Conservation (phyloP, 2,113 vertebrate species). For the Prochilodus magdalenae region DNA sequence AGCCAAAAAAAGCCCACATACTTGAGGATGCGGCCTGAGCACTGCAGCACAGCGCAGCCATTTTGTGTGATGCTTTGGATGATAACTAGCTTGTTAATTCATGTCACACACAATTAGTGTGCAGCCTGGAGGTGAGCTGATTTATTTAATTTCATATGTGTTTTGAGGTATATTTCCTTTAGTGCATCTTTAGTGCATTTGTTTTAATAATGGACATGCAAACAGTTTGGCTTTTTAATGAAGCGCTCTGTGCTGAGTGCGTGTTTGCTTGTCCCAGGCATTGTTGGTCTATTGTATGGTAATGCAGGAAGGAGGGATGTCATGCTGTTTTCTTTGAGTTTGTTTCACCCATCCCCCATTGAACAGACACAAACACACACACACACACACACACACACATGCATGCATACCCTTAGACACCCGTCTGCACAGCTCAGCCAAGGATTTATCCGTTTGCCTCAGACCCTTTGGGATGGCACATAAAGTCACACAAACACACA, state of each 20-base stretch:
- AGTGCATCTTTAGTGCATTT: background rate
- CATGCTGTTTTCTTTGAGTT: slow-evolving; percentile 11
- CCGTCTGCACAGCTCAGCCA: slow-evolving; percentile 37
- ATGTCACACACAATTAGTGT: background rate
- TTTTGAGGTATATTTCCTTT: slow-evolving; percentile 13
- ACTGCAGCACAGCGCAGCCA: background rate
- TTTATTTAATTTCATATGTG: background rate
- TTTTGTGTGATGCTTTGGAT: slow-evolving; percentile 17
- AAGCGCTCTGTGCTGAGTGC: background rate
- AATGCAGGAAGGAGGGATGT: slow-evolving; percentile 20
- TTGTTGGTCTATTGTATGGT: slow-evolving; percentile 39
- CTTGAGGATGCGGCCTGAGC: background rate
- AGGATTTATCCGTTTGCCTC: slow-evolving; percentile 41
- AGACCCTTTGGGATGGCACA: slow-evolving; percentile 26
- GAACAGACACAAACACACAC: background rate
- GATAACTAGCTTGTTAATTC: slow-evolving; percentile 11
- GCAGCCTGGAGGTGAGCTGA: background rate
- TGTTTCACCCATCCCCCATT: slow-evolving; percentile 29
- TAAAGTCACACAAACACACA: background rate
- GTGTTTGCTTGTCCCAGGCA: background rate
- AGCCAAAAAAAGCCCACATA: background rate
- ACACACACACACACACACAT: slow-evolving; percentile 23
- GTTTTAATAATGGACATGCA: background rate
- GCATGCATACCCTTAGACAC: slow-evolving; percentile 34
- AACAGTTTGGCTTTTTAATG: slow-evolving; percentile 19